Evolutionary conservation across 2,888 invertebrate genomes (phyloP), one percentile per base, ranked within the genome.

Genomic region (Lingula anatina): DNA sequence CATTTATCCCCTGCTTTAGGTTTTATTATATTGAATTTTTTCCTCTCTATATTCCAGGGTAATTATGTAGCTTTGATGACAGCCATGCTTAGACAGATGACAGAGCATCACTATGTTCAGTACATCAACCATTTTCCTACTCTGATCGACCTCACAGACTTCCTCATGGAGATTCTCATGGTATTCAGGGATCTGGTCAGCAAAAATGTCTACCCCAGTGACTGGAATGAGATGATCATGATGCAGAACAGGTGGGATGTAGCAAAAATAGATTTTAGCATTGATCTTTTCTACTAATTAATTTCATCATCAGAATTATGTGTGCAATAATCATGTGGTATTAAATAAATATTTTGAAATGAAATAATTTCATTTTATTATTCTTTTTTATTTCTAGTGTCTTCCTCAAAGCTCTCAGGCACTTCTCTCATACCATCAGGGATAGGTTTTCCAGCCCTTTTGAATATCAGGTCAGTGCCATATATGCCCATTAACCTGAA

Each of bases 181-280:
- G 86, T 95, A n/a, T 87, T 94, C 70, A 84, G 87, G 68, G 88
- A 90, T 71, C 80, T 96, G 45, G 86, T 95, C 2, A 84, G 84
- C 46, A 83, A 86, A 57, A 86, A 88, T 0, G 90, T 94, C 36
- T 96, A 90, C 78, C 84, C 88, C 0, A 77, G 81, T 2, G 93
- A 95, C 72, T 97, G 96, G 96, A 88, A 88, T 63, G 93, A 95
- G 75, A 95, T 97, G 90, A 84, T 90, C 57, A 86, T 90, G 81
- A 75, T 90, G 23, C 90, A 91, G 75, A 90, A 90, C 73, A 85
- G 81, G 82, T 82, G 53, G 58, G 58, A 47, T 39, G n/a, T n/a
- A n/a, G n/a, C n/a, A n/a, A n/a, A 9, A 31, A 31, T 31, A 12
- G 35, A n/a, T 12, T 31, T 31, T 15, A 9, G 15, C 35, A 12